Evolutionary conservation across 2,113 vertebrate species (phyloP), one percentile per base, ranked within the genome.

Genomic region (Rhadina sibilatrix): DNA sequence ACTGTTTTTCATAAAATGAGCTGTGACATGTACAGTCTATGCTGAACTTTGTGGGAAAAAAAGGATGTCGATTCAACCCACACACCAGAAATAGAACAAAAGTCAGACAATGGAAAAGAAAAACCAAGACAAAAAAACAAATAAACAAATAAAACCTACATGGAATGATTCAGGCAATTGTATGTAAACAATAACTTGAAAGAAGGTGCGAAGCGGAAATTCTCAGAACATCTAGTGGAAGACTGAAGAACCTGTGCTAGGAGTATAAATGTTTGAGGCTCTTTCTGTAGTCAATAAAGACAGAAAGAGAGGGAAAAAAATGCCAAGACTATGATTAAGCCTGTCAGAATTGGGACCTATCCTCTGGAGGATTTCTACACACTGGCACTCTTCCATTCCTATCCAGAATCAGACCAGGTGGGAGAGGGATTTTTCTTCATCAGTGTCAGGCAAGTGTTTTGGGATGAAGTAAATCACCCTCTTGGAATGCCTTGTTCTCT

Each of bases 341-440:
- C 3, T 8, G 8, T 46, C 37, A 74, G 20, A 89, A 4, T 7
- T 35, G 5, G 3, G 2, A 25, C 3, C 13, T 42, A 13, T 56
- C 18, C 27, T 69, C 22, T 69, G 13, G 9, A 68, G 12, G 31
- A 6, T 53, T 24, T 85, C 27, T 16, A 84, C 0, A 0, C 1
- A 4, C 12, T 35, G 7, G 3, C 0, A 0, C 4, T 87, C 25
- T 18, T 6, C 5, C 8, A 12, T 27, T 19, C 13, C 18, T n/a
- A 71, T 11, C 12, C 24, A 53, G n/a, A 31, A 42, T 19, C 30
- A 85, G 15, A 79, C 44, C 9, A 25, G 35, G 12, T 3, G 1
- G 8, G 28, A 70, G 17, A 53, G 10, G 37, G 35, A 59, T 46
- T 75, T 74, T 89, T 93, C 70, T 12, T 61, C 25, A 37, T 69